These are phyloP conservation scores for Zeus faber DNA, from an alignment of 2,113 vertebrate genomes.

Conservation along the genomic window DNA sequence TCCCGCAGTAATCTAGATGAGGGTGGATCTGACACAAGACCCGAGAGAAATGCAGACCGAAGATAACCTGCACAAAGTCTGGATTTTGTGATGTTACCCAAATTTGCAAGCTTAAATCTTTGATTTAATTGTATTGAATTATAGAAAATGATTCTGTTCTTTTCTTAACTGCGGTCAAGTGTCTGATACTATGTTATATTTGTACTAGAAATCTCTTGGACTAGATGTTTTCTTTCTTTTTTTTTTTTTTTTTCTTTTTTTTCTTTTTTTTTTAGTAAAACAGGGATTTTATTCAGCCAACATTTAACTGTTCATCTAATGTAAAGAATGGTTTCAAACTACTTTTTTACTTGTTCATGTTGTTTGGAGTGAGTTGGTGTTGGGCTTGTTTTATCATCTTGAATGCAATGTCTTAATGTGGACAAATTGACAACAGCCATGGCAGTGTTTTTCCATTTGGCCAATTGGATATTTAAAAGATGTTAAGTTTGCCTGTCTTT, in stretches of 20 bases:
- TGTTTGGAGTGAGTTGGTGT: background rate
- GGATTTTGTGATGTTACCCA: background rate
- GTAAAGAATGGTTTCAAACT: too few species aligned
- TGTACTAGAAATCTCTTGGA: background rate
- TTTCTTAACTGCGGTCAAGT: too few species aligned
- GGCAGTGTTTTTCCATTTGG: background rate
- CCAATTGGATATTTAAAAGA: background rate
- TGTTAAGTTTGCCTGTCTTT: background rate
- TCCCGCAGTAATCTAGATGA: background rate
- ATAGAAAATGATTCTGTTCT: too few species aligned
- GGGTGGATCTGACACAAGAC: background rate
- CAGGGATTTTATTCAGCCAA: too few species aligned
- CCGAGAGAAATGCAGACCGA: background rate
- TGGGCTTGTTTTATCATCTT: background rate
- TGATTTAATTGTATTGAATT: too few species aligned
- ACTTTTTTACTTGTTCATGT: background rate
- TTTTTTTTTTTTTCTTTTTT: too few species aligned
- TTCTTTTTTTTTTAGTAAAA: too few species aligned
- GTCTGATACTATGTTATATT: background rate
- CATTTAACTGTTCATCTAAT: background rate
- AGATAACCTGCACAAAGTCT: background rate
- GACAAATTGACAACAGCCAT: background rate
- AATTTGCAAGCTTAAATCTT: slow-evolving; percentile 2
- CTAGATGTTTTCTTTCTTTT: too few species aligned
- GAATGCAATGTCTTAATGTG: background rate